Percentiles rank a stretch among this genome's conserved stretches.
phyloP scores from a whole-genome alignment of 1,140 invertebrate species.

The Scylla paramamosain region DNA sequence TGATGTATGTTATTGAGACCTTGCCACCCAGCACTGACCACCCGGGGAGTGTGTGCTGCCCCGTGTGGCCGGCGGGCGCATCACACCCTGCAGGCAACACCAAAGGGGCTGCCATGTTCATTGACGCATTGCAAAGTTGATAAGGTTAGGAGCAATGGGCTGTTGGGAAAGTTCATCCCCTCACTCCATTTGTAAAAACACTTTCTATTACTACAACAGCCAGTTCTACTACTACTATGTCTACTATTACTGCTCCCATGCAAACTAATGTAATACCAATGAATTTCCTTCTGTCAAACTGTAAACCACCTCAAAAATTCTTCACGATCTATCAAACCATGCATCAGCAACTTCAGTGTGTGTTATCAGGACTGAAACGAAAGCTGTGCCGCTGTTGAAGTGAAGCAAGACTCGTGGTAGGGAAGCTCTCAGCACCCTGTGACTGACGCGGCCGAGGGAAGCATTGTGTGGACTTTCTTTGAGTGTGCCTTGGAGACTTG shows the following conservation, averaged over 20 bases:
- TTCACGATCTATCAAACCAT: not conserved
- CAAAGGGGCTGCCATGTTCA: not conserved
- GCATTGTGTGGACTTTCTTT: not conserved
- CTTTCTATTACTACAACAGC: not conserved
- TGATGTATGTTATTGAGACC: slow-evolving; percentile 67
- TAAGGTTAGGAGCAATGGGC: too few species aligned
- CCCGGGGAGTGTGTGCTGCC: not conserved
- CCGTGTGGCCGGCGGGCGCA: not conserved
- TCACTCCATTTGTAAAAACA: too few species aligned
- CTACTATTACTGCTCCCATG: not conserved
- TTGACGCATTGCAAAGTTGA: too few species aligned
- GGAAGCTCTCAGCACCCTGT: not conserved
- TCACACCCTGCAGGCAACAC: not conserved
- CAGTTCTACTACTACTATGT: not conserved
- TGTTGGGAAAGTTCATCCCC: too few species aligned
- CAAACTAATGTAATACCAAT: not conserved
- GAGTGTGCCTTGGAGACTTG: slow-evolving; percentile 29
- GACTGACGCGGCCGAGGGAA: not conserved
- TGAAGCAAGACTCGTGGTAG: not conserved
- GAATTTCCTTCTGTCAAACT: too few species aligned
- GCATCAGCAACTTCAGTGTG: not conserved
- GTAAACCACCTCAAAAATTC: not conserved
- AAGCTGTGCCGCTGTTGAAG: not conserved
- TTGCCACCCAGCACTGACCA: not conserved
- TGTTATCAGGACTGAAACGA: not conserved